phyloP scores from a whole-genome alignment of 2,888 invertebrate genomes.

The Apamea monoglypha region DNA sequence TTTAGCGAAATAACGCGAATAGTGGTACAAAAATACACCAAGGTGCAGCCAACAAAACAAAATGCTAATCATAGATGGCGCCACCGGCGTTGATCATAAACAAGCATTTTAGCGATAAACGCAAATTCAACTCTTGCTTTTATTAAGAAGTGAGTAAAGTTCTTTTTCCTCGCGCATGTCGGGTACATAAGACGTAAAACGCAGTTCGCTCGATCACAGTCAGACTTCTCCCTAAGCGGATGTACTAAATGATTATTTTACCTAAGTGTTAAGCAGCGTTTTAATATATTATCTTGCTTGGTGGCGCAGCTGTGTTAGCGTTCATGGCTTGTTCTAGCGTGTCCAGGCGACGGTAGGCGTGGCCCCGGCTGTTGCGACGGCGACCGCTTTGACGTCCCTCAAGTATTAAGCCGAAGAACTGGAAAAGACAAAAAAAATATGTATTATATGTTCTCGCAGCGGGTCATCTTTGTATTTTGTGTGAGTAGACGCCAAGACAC shows the following conservation, averaged over 20 bases:
- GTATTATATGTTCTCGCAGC: background rate
- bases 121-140: background rate
- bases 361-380: constrained; percentile 85
- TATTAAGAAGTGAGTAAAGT: background rate
- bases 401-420: constrained; percentile 85
- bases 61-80: constrained; percentile 1
- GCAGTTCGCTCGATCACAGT: constrained; percentile 25
- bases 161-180: background rate
- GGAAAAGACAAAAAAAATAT: constrained; percentile 61
- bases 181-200: background rate
- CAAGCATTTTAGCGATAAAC: background rate
- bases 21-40: constrained; percentile 13
- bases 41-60: background rate
- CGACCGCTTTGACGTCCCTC: constrained; percentile 84
- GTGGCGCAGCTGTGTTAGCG: constrained; percentile 81
- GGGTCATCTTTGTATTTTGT: background rate
- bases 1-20: background rate
- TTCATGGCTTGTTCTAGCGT: constrained; percentile 88
- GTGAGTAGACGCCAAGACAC: background rate
- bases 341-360: constrained; percentile 85
- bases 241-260: constrained; percentile 34
- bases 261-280: constrained; percentile 34
- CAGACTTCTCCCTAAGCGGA: constrained; percentile 13
- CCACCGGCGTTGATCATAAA: background rate
- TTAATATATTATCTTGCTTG: constrained; percentile 87